Conservation (phyloP, 2,888 invertebrate species). For the Microctonus hyperodae region DNA sequence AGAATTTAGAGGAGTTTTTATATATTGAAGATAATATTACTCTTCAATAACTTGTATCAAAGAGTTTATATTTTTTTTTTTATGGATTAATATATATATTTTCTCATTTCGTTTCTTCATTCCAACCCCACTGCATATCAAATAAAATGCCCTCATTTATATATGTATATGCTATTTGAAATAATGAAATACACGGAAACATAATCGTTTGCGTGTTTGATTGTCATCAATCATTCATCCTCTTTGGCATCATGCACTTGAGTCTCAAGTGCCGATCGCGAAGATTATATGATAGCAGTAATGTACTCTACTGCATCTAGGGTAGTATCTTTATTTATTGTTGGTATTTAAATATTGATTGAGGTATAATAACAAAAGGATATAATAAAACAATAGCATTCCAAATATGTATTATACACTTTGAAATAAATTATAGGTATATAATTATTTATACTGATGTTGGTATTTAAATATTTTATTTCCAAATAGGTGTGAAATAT, state of each 20-base stretch:
- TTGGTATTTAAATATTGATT: too few relatives aligned
- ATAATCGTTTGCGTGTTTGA: constrained; percentile 53
- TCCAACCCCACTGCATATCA: not conserved
- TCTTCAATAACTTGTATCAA: constrained; percentile 10
- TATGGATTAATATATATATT: not conserved
- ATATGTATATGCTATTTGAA: not conserved
- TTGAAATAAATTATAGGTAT: too few relatives aligned
- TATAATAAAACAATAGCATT: too few relatives aligned
- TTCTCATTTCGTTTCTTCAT: not conserved
- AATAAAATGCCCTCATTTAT: not conserved
- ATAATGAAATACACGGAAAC: not conserved
- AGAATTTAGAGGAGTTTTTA: not conserved
- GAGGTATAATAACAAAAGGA: too few relatives aligned
- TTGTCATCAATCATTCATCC: constrained; percentile 57
- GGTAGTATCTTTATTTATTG: not conserved
- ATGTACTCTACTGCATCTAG: not conserved
- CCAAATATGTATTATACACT: too few relatives aligned
- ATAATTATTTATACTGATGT: too few relatives aligned
- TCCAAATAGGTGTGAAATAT: too few relatives aligned
- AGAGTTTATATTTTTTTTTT: not conserved
- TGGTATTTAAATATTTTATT: too few relatives aligned
- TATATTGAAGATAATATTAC: not conserved
- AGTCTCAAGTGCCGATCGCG: constrained; percentile 18
- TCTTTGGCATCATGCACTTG: constrained; percentile 35
- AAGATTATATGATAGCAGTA: constrained; percentile 10